Conservation (phyloP, 2,888 invertebrate genomes). For the Lathronympha strigana region DNA sequence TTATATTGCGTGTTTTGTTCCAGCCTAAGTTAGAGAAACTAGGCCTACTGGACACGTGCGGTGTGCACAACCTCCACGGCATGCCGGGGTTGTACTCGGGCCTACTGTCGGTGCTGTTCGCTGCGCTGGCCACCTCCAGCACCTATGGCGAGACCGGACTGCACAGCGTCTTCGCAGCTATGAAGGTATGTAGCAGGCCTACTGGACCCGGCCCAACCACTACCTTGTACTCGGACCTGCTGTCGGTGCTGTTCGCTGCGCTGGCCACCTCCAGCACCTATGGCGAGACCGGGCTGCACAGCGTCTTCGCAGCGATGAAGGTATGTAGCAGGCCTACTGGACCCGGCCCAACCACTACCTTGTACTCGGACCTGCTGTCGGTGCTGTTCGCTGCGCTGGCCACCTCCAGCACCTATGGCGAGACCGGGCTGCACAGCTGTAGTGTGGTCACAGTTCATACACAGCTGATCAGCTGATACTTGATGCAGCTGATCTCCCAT, state of each 20-base stretch:
- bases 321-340: constrained; percentile 3
- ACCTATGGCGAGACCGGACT: constrained; percentile 84
- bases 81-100: constrained; percentile 96
- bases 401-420: constrained; percentile 86
- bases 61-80: constrained; percentile 98
- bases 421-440: constrained; percentile 63
- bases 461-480: no score
- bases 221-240: no score
- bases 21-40: constrained; percentile 86
- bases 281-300: constrained; percentile 69
- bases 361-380: no score
- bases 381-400: constrained; percentile 77
- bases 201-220: not conserved
- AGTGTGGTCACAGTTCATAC: no score
- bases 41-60: constrained; percentile 93
- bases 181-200: constrained; percentile 43
- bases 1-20: constrained; percentile 41
- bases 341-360: no score
- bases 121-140: constrained; percentile 87
- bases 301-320: constrained; percentile 60
- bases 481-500: no score
- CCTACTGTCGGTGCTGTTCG: constrained; percentile 90
- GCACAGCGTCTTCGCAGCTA: constrained; percentile 58
- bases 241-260: constrained; percentile 50
- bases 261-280: constrained; percentile 88